A percentile compares a stretch with the other conserved stretches of the same genome.
Conservation (phyloP, 2,113 vertebrate genomes). For the Pelecanus crispus region DNA sequence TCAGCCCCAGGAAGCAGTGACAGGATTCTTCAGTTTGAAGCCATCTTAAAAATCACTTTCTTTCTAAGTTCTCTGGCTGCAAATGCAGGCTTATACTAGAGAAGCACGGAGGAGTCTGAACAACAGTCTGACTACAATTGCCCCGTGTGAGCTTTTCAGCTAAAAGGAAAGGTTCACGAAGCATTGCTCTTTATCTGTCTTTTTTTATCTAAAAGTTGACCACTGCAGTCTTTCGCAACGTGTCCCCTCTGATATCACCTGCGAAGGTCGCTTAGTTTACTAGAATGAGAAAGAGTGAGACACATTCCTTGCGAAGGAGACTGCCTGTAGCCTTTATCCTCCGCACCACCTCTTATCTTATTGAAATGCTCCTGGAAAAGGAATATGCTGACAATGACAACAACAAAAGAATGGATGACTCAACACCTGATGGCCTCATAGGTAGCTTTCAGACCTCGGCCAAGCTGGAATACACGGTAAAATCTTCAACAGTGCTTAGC, state of each 20-base stretch:
- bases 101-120: not conserved
- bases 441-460: not conserved
- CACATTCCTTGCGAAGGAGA: not conserved
- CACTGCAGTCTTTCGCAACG: not conserved
- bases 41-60: not conserved
- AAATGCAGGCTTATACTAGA: not conserved
- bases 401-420: not conserved
- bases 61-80: not conserved
- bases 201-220: not conserved
- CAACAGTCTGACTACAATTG: not conserved
- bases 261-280: not conserved
- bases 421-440: not conserved
- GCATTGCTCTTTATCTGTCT: not conserved
- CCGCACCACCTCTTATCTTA: not conserved
- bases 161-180: not conserved
- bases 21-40: not conserved
- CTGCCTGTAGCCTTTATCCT: not conserved
- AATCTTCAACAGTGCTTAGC: not conserved
- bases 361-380: not conserved
- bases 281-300: not conserved
- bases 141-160: not conserved
- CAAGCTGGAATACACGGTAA: not conserved
- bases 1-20: not conserved
- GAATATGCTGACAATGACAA: not conserved
- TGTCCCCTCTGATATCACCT: not conserved